A percentile compares a stretch with the other conserved stretches of the same genome.
phyloP scores from a whole-genome alignment of 2,113 vertebrate species.

The Sorex araneus region DNA sequence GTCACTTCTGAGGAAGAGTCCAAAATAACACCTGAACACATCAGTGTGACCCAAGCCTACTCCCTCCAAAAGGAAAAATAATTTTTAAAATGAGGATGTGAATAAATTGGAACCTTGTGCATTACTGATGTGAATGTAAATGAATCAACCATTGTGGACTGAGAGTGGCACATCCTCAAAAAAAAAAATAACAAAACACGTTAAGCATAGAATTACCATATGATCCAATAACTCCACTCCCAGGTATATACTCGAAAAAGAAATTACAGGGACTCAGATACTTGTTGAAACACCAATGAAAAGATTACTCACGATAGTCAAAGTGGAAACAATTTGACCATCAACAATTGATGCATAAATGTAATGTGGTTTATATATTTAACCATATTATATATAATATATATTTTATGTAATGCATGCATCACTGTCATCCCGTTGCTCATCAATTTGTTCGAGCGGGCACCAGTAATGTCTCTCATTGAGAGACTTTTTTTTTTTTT shows the following conservation, averaged over 20 bases:
- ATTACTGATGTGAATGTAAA: slow-evolving; percentile 25
- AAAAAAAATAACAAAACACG: neutral
- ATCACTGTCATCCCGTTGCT: too few species aligned
- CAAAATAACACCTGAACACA: too few species aligned
- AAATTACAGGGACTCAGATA: slow-evolving; percentile 9
- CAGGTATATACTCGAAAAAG: slow-evolving; percentile 23
- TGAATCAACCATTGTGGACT: neutral
- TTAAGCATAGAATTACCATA: slow-evolving; percentile 13
- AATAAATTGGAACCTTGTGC: neutral
- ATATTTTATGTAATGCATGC: neutral
- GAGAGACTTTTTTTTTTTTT: too few species aligned
- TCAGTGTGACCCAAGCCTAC: too few species aligned
- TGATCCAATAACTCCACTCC: neutral
- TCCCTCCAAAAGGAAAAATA: neutral
- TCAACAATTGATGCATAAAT: neutral
- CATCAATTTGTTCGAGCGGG: too few species aligned
- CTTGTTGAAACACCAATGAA: neutral
- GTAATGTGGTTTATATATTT: neutral
- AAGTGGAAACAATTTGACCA: neutral
- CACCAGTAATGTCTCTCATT: too few species aligned
- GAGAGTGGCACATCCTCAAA: neutral
- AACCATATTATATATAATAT: too few species aligned
- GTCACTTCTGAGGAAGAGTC: too few species aligned
- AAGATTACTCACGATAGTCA: slow-evolving; percentile 29
- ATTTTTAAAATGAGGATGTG: neutral